Evolutionary conservation across 2,888 invertebrate genomes (phyloP), one percentile per base, ranked within the genome.

Genomic region (Tipula unca): DNA sequence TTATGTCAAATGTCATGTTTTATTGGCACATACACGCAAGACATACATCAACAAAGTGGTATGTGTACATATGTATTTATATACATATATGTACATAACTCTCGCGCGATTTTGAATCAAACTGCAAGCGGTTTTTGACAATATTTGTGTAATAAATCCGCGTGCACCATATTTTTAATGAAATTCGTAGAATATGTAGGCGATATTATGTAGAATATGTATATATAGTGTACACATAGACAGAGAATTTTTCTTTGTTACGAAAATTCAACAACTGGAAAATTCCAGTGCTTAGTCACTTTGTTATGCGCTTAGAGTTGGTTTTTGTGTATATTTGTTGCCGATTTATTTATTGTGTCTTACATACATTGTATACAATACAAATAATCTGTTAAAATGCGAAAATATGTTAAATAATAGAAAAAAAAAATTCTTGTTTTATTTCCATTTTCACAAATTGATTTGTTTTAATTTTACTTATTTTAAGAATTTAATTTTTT

Each of bases 391-490:
- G 69, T 69, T 69, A 20, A 69, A 69, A 48, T 48, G 48, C 5
- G 48, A n/a, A 48, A 48, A 69, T 69, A 69, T 69, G 20, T 69
- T 69, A 69, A 69, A 69, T 69, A 20, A 25, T n/a, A 69, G 25
- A 69, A 69, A 54, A 1, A 20, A 6, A 54, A 20, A 69, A 69
- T 69, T 69, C 69, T 69, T 69, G 69, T 69, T 69, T 69, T 25
- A 69, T 69, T 69, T 69, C 25, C 69, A 69, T 69, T 69, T 69
- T 69, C 25, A 69, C 69, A 69, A 69, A 69, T 69, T 69, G 69
- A 69, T 69, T 69, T 69, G 69, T 69, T 69, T 69, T 69, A 69
- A 69, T 69, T 69, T 69, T 69, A 69, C 69, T 69, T 69, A 69
- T 69, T 69, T 25, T 69, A 69, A 69, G 69, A 69, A 69, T 69